Base-by-base conservation (phyloP, 2,797 vertebrate species). In the Pipistrellus kuhlii region DNA sequence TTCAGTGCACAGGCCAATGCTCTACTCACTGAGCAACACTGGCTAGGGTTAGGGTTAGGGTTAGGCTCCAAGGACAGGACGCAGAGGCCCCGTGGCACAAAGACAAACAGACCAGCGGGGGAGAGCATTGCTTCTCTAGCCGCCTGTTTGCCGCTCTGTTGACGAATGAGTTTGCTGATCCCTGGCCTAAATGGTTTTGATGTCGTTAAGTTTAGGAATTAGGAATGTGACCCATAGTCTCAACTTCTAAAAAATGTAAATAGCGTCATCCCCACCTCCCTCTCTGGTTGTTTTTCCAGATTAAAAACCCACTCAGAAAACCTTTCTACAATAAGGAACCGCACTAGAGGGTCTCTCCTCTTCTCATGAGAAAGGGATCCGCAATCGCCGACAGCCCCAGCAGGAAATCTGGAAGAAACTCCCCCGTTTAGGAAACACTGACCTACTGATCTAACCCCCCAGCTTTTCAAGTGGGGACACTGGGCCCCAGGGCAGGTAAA, bases 221-320 rank as follows among this genome's bases (percentile, higher is more conserved):
- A 27, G 21, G 15, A 59, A 91, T 30, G 17, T 46, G 13, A 30
- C 68, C 44, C 76, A 48, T 10, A 55, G n/a, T 32, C 76, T 85
- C 53, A 69, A 68, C 6, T 20, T 76, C 51, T 18, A 76, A 64
- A 38, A 15, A 15, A 41, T 80, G 20, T 17, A 64, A 88, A 14
- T 5, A 82, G 6, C 55, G 6, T 32, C 53, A 57, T 8, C 23
- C 38, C n/a, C 6, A 5, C n/a, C 6, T 81, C n/a, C 30, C 6
- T 44, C 8, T 35, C 18, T 44, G 46, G 66, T 68, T 48, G 11
- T 51, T 91, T 88, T 53, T 71, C 21, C 44, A 76, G 77, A 82
- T 25, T 38, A 91, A 85, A 85, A 93, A n/a, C 38, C 82, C 76
- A 38, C 57, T 68, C 44, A 82, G 62, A 35, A 23, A 85, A 77